Percentiles rank a stretch among this genome's conserved stretches.
Evolutionary conservation across 23 tunicate genomes (phyloP).

Genomic region (Trididemnum nubilum): DNA sequence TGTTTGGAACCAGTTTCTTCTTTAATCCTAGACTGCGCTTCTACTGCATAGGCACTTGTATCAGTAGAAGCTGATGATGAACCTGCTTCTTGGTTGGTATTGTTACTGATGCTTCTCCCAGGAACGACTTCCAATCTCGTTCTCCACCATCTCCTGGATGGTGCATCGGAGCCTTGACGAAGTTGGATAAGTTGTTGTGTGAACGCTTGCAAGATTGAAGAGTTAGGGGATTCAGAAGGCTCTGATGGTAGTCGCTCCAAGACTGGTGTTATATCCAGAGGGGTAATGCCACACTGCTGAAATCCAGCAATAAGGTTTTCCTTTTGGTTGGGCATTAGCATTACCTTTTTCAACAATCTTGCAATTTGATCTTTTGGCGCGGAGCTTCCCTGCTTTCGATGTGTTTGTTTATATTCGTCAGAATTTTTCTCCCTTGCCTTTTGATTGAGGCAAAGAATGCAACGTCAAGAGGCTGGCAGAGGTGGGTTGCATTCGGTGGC

Average conservation of each 20-base stretch:
- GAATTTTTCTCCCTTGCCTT: neutral
- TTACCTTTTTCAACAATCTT: neutral
- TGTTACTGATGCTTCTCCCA: too few species aligned
- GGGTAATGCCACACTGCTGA: neutral
- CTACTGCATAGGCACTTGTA: too few species aligned
- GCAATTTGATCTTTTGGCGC: conserved; percentile 12
- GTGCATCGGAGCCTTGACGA: neutral
- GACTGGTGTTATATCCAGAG: neutral
- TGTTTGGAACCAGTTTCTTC: too few species aligned
- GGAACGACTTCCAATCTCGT: conserved; percentile 4
- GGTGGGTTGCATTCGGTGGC: too few species aligned
- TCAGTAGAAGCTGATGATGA: too few species aligned
- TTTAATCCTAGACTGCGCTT: too few species aligned
- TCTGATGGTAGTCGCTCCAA: neutral
- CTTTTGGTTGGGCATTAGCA: neutral
- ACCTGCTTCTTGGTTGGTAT: too few species aligned
- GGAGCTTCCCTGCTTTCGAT: neutral
- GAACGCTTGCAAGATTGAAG: neutral
- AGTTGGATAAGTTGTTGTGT: neutral
- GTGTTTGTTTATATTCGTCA: neutral
- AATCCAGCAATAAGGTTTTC: neutral
- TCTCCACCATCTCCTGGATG: neutral
- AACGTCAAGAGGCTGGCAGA: too few species aligned
- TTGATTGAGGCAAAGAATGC: conserved; percentile 5
- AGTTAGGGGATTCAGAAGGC: neutral